These are phyloP conservation scores for Nasonia giraulti DNA, from an alignment of 1,140 invertebrate genomes.

Conservation along the genomic window DNA sequence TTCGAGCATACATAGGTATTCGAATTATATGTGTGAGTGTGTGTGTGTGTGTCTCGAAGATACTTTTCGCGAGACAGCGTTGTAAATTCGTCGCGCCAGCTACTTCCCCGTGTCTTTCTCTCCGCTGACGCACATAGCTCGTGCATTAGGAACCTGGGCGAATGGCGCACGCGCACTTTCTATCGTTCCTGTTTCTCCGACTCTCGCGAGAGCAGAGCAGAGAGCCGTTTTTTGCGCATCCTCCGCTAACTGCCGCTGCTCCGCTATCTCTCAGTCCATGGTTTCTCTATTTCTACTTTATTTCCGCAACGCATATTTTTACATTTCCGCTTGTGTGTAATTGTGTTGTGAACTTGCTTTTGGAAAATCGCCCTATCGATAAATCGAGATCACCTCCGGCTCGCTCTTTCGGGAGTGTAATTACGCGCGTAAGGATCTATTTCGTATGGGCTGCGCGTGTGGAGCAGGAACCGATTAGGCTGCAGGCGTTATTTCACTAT, in stretches of 20 bases:
- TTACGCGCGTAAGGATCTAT: neutral
- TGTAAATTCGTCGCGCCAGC: neutral
- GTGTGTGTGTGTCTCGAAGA: no score
- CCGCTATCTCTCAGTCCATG: neutral
- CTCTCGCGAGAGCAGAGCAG: neutral
- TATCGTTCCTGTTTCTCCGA: conserved; percentile 36
- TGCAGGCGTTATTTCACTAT: neutral
- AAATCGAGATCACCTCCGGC: neutral
- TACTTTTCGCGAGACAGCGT: no score
- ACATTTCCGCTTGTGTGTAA: neutral
- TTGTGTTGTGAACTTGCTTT: neutral
- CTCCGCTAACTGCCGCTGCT: neutral
- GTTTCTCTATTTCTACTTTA: conserved; percentile 12
- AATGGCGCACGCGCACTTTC: conserved; percentile 33
- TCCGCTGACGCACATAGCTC: neutral
- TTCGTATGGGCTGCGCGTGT: neutral
- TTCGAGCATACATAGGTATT: no score
- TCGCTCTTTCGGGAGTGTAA: neutral
- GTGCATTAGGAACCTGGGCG: conserved; percentile 13
- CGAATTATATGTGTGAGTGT: no score
- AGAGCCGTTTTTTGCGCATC: conserved; percentile 18
- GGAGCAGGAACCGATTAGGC: conserved; percentile 3
- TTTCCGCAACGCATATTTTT: neutral
- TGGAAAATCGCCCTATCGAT: neutral
- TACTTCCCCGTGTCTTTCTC: neutral